phyloP scores from a whole-genome alignment of 2,797 vertebrate species.

The Agapornis canus region DNA sequence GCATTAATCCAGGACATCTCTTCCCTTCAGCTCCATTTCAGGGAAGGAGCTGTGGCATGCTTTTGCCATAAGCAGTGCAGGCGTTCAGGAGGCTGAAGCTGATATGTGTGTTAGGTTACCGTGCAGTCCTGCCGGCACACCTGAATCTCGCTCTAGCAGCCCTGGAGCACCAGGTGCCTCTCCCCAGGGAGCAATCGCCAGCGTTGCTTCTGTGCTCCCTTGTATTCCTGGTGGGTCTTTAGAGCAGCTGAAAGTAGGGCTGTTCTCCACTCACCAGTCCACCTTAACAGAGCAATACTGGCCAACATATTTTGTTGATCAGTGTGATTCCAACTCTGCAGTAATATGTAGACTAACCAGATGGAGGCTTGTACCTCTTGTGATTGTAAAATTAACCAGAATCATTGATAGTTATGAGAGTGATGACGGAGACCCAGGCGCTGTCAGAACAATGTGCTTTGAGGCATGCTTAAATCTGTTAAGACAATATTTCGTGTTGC shows the following conservation, averaged over 20 bases:
- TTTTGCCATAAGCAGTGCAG: not conserved
- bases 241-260: not conserved
- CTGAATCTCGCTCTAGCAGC: not conserved
- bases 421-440: constrained; percentile 62
- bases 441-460: constrained; percentile 68
- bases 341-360: constrained; percentile 65
- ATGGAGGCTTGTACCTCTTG: constrained; percentile 65
- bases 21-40: not conserved
- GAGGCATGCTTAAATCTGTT: constrained; percentile 66
- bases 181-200: accelerated
- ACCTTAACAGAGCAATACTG: constrained; percentile 54
- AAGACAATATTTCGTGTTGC: constrained; percentile 30
- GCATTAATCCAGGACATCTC: not conserved
- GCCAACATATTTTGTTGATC: constrained; percentile 65
- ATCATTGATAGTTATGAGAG: constrained; percentile 54
- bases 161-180: not conserved
- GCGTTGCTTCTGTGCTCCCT: accelerated
- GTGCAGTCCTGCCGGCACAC: not conserved
- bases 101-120: not conserved
- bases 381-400: constrained; percentile 66
- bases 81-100: not conserved
- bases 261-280: constrained; percentile 1
- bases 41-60: not conserved
- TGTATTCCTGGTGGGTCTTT: not conserved
- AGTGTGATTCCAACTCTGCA: constrained; percentile 46